Percentiles rank a stretch among this genome's conserved stretches.
phyloP scores from a whole-genome alignment of 1,140 invertebrate species.

The Drosophila takahashii region DNA sequence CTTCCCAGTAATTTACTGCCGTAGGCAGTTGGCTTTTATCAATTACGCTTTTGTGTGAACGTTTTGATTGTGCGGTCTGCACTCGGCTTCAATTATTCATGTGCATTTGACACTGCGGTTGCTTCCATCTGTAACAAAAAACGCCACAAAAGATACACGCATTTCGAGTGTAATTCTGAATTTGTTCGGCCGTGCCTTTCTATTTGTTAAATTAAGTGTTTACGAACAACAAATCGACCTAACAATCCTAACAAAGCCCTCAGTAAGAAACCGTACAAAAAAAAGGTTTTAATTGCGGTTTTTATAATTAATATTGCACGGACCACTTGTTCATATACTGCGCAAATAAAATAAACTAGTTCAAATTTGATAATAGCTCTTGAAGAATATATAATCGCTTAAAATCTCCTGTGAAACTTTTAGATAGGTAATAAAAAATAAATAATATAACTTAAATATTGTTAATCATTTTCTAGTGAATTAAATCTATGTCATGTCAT shows the following conservation, averaged over 20 bases:
- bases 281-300: background rate
- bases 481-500: too few relatives aligned
- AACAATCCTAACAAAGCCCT: background rate
- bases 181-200: conserved; percentile 22
- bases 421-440: too few relatives aligned
- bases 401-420: too few relatives aligned
- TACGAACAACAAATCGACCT: background rate
- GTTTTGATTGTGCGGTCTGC: conserved; percentile 56
- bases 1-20: conserved; percentile 43
- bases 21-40: conserved; percentile 49
- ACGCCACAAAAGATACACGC: conserved; percentile 32
- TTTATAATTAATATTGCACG: background rate
- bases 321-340: background rate
- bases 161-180: conserved; percentile 21
- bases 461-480: too few relatives aligned
- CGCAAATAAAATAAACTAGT: too few relatives aligned
- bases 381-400: too few relatives aligned
- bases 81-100: conserved; percentile 60
- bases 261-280: background rate
- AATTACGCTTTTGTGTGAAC: conserved; percentile 52
- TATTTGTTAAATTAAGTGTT: conserved; percentile 38
- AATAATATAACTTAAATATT: too few relatives aligned
- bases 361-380: too few relatives aligned
- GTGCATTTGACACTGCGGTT: conserved; percentile 62
- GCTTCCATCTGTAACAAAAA: conserved; percentile 38